A percentile compares a stretch with the other conserved stretches of the same genome.
Evolutionary conservation across 2,797 vertebrate genomes (phyloP).

Genomic region (Phrynocephalus guinanensis): DNA sequence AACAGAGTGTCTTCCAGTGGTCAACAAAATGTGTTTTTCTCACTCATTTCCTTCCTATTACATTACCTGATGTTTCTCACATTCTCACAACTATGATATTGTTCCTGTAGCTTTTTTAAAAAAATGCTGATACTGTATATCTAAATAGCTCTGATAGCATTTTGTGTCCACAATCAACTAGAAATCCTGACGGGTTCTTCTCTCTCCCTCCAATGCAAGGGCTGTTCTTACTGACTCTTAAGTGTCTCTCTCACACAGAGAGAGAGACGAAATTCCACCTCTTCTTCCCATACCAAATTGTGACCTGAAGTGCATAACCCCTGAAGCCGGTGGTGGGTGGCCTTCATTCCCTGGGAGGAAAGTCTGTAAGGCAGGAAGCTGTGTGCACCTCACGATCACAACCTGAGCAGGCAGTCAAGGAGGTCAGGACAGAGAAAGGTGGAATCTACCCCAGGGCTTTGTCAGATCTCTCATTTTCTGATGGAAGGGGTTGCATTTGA

Average conservation of each 20-base stretch:
- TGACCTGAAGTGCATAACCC: neutral
- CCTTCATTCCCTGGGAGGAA: neutral
- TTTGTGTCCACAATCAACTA: neutral
- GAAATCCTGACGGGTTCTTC: neutral
- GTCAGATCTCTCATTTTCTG: too few relatives aligned
- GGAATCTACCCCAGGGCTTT: neutral
- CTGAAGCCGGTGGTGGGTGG: fast-evolving
- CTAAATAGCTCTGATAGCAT: neutral
- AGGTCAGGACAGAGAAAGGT: neutral
- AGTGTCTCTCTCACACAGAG: neutral
- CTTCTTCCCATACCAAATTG: neutral
- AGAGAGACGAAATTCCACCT: neutral
- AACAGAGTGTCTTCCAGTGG: neutral
- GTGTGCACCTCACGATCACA: neutral
- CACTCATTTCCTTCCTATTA: too few relatives aligned
- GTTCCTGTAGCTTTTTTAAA: neutral
- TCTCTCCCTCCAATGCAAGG: neutral
- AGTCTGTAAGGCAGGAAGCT: neutral
- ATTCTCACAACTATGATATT: neutral
- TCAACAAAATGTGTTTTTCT: neutral
- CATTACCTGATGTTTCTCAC: neutral
- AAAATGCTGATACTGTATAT: neutral
- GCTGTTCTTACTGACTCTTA: neutral
- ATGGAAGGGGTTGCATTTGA: neutral
- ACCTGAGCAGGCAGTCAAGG: too few relatives aligned